These are phyloP conservation scores for Collichthys lucidus DNA, from an alignment of 2,113 vertebrate species.

Conservation along the genomic window DNA sequence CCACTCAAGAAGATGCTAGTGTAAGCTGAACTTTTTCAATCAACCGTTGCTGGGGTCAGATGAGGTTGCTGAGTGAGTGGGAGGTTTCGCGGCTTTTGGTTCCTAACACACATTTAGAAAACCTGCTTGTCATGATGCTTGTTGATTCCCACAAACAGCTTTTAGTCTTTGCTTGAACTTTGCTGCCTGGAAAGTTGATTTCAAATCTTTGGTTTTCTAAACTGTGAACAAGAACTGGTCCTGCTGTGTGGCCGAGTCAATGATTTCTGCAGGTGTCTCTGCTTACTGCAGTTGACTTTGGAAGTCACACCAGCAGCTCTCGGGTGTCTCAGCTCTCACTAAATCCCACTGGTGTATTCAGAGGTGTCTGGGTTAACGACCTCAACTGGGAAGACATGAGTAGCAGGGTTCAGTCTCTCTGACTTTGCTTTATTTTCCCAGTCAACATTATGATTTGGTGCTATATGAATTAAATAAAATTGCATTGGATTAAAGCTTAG, in stretches of 20 bases:
- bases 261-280: neutral
- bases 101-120: constrained; percentile 16
- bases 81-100: neutral
- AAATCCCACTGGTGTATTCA: neutral
- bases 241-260: neutral
- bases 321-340: neutral
- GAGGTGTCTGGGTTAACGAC: neutral
- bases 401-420: neutral
- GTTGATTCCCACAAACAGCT: neutral
- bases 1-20: neutral
- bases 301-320: neutral
- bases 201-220: constrained; percentile 1
- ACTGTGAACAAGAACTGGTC: neutral
- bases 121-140: neutral
- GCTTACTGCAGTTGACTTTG: neutral
- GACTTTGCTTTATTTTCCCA: neutral
- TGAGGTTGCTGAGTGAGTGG: neutral
- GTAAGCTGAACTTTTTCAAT: neutral
- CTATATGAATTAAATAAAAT: too few species aligned
- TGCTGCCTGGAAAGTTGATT: neutral
- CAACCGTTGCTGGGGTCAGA: neutral
- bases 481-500: too few species aligned
- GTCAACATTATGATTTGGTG: neutral
- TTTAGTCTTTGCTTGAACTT: neutral
- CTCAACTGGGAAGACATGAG: neutral